These are phyloP conservation scores for Anarhynchus alexandrinus DNA, from an alignment of 2,113 vertebrate species.

Conservation along the genomic window DNA sequence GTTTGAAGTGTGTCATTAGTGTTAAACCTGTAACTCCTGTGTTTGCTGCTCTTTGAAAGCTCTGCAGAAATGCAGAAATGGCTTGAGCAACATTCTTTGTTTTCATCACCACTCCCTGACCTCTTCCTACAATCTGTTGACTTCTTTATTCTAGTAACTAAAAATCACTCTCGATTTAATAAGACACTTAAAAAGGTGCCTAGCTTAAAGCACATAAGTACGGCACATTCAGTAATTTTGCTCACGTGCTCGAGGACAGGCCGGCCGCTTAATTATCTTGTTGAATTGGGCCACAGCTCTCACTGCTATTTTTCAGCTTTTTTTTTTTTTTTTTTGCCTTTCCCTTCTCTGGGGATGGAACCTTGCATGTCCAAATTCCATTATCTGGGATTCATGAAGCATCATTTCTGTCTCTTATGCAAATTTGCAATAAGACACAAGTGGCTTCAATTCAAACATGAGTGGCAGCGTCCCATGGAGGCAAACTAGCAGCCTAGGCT, in stretches of 20 bases:
- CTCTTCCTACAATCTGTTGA: background rate
- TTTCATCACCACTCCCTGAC: constrained; percentile 1
- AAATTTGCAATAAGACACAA: constrained; percentile 62
- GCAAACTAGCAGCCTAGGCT: background rate
- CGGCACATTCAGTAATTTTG: constrained; percentile 16
- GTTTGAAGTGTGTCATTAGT: background rate
- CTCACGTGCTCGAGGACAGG: constrained; percentile 22
- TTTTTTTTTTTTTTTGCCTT: background rate
- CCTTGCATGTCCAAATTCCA: constrained; percentile 46
- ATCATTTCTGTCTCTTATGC: constrained; percentile 59
- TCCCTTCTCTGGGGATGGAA: constrained; percentile 2
- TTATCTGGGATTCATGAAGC: constrained; percentile 61
- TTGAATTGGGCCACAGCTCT: constrained; percentile 31
- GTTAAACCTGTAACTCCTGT: background rate
- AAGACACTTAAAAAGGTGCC: constrained; percentile 4
- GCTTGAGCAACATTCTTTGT: background rate
- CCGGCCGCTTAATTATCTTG: background rate
- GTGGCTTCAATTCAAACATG: constrained; percentile 52
- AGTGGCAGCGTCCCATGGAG: constrained; percentile 43
- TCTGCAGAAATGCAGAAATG: background rate
- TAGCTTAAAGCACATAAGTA: background rate
- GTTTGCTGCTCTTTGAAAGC: background rate
- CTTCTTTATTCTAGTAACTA: constrained; percentile 2
- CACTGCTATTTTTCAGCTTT: background rate
- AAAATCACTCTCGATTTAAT: background rate